Percentiles rank a stretch among this genome's conserved stretches.
Conservation (phyloP, 2,797 vertebrate species). For the Pempheris klunzingeri region DNA sequence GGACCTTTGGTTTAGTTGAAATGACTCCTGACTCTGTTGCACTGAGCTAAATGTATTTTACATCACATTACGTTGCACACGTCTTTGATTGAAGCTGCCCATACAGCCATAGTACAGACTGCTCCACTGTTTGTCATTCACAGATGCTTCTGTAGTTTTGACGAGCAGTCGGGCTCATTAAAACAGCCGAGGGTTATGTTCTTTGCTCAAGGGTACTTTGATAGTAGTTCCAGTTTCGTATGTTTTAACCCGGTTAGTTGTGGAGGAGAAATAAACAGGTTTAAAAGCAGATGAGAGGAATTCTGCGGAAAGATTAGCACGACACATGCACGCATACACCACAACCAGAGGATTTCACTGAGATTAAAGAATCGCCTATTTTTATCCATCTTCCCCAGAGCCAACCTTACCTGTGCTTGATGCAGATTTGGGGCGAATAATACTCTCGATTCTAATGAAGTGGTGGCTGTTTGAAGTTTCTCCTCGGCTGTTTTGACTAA, state of each 20-base stretch:
- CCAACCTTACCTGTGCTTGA: slow-evolving; percentile 65
- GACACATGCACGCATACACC: slow-evolving; percentile 51
- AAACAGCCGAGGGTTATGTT: slow-evolving; percentile 32
- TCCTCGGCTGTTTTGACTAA: slow-evolving; percentile 68
- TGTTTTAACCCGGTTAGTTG: slow-evolving; percentile 40
- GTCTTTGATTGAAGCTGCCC: not conserved
- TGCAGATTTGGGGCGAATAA: slow-evolving; percentile 64
- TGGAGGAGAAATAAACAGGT: slow-evolving; percentile 62
- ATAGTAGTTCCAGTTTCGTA: slow-evolving; percentile 21
- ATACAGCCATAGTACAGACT: not conserved
- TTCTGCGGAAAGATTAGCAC: slow-evolving; percentile 49
- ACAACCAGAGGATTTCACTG: slow-evolving; percentile 59
- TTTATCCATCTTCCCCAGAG: slow-evolving; percentile 70
- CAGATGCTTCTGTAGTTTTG: slow-evolving; percentile 7
- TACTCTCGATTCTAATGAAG: slow-evolving; percentile 74
- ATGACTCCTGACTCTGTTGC: not conserved
- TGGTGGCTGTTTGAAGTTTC: slow-evolving; percentile 75
- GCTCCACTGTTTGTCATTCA: not conserved
- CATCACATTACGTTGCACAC: slow-evolving; percentile 3
- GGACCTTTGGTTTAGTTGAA: not conserved
- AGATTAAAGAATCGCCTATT: slow-evolving; percentile 77
- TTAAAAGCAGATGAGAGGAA: slow-evolving; percentile 65
- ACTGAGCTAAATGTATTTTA: slow-evolving; percentile 1
- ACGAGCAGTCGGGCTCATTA: slow-evolving; percentile 32
- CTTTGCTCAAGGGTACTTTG: slow-evolving; percentile 39